phyloP scores from a whole-genome alignment of 2,113 vertebrate genomes.

The Mus spicilegus region DNA sequence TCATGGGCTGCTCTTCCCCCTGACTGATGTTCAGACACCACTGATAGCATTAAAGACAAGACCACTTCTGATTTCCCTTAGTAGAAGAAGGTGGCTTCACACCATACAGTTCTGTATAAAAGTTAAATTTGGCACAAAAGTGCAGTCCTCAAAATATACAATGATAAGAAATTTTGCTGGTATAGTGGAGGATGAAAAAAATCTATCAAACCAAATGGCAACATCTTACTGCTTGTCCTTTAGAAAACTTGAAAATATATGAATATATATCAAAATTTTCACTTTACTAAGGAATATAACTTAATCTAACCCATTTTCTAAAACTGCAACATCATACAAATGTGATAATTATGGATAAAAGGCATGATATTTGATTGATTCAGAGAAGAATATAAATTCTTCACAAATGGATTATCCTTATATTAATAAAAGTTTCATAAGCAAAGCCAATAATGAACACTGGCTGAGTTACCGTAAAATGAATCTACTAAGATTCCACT shows the following conservation, averaged over 20 bases:
- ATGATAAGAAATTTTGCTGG: not conserved
- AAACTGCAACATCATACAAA: not conserved
- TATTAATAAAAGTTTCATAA: slow-evolving; percentile 53
- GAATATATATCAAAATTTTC: slow-evolving; percentile 24
- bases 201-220: not conserved
- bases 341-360: not conserved
- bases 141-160: slow-evolving; percentile 6
- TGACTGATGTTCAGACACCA: not conserved
- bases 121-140: slow-evolving; percentile 1
- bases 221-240: slow-evolving; percentile 13
- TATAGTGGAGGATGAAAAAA: not conserved
- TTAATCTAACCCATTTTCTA: not conserved
- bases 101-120: not conserved
- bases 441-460: slow-evolving; percentile 25
- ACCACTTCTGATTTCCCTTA: not conserved
- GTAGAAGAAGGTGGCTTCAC: slow-evolving; percentile 30
- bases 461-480: not conserved
- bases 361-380: slow-evolving; percentile 12
- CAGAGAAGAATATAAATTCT: not conserved
- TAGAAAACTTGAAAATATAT: slow-evolving; percentile 29
- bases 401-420: not conserved
- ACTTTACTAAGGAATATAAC: slow-evolving; percentile 26
- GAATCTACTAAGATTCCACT: not conserved
- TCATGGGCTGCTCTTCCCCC: not conserved
- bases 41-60: not conserved